phyloP scores from a whole-genome alignment of 2,797 vertebrate species.

The Nannoperca obscura region DNA sequence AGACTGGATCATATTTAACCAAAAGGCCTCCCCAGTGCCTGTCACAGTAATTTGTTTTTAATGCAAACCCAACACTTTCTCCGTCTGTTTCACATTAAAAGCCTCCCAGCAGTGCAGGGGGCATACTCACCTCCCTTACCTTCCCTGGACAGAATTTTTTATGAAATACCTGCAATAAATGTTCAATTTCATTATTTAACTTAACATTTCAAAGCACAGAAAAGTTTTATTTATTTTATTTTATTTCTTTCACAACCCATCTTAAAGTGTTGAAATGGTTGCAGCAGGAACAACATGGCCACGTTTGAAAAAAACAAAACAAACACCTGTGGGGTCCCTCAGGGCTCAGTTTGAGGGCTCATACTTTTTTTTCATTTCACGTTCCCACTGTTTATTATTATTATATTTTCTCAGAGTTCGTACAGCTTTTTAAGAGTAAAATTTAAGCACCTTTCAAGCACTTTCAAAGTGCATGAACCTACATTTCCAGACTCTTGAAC shows the following conservation, averaged over 20 bases:
- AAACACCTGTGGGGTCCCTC: not conserved
- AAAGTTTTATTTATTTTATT: not conserved
- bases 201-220: not conserved
- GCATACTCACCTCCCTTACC: conserved; percentile 4
- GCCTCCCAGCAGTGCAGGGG: not conserved
- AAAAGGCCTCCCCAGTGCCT: not conserved
- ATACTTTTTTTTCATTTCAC: too few species aligned
- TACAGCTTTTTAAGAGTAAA: too few species aligned
- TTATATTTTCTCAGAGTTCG: not conserved
- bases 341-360: not conserved
- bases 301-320: not conserved
- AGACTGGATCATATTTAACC: not conserved
- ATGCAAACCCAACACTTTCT: conserved; percentile 11
- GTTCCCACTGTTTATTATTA: not conserved
- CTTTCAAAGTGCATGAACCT: too few species aligned
- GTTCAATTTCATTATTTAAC: not conserved
- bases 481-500: too few species aligned
- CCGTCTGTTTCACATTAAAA: conserved; percentile 27
- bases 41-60: conserved; percentile 5
- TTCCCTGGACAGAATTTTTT: not conserved
- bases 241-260: not conserved
- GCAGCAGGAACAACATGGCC: not conserved
- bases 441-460: too few species aligned
- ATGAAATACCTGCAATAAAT: not conserved
- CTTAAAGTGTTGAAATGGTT: not conserved